These are phyloP conservation scores for Stegodyphus mimosarum DNA, from an alignment of 1,140 invertebrate species.

Conservation along the genomic window DNA sequence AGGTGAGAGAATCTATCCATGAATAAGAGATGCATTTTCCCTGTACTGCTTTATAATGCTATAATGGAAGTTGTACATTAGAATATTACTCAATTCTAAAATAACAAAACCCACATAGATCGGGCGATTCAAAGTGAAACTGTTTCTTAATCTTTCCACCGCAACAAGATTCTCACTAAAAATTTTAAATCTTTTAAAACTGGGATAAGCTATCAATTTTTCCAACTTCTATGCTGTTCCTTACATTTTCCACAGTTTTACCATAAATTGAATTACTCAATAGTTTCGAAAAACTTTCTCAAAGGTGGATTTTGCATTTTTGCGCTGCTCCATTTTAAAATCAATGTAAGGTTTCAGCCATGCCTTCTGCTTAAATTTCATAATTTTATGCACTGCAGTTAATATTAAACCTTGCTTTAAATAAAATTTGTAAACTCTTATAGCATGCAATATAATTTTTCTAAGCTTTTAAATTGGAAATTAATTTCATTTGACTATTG, in stretches of 20 bases:
- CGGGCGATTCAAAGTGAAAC: neutral
- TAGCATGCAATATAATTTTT: neutral
- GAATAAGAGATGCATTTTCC: no score
- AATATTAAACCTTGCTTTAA: neutral
- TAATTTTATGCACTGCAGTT: no score
- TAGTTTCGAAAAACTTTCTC: neutral
- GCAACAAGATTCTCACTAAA: neutral
- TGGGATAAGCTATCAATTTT: neutral
- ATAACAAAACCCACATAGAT: neutral
- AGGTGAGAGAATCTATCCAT: no score
- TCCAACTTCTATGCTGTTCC: neutral
- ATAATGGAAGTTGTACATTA: slow-evolving; percentile 36
- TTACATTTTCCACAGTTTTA: neutral
- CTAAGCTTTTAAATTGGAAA: neutral
- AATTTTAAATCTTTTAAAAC: neutral
- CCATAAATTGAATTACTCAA: neutral
- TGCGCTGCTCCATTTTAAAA: neutral
- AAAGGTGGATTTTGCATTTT: neutral
- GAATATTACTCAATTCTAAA: slow-evolving; percentile 58
- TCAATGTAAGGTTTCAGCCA: neutral
- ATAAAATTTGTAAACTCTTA: neutral
- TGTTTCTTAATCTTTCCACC: neutral
- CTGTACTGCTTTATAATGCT: slow-evolving; percentile 63
- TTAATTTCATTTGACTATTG: neutral
- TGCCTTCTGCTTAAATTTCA: neutral